Evolutionary conservation across 2,888 invertebrate genomes (phyloP).

Genomic region (Synanthedon formicaeformis): DNA sequence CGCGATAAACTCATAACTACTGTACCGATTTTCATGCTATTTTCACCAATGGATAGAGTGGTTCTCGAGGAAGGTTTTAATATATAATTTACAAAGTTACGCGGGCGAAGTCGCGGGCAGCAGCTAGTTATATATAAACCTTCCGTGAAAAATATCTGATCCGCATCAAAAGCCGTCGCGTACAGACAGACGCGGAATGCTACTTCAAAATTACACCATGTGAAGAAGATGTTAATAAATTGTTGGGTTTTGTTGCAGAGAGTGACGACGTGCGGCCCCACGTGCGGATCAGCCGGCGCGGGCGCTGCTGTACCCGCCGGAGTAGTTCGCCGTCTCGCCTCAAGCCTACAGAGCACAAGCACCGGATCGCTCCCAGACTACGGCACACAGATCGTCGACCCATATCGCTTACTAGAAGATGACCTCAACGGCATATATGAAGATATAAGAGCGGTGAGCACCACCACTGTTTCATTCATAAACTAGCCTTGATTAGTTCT

Average conservation of each 20-base stretch:
- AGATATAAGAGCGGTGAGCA: constrained; percentile 84
- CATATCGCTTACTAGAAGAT: constrained; percentile 86
- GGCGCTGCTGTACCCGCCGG: constrained; percentile 41
- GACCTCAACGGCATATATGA: constrained; percentile 89
- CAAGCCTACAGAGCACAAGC: constrained; percentile 82
- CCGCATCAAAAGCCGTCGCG: no score
- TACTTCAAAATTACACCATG: no score
- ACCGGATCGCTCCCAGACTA: constrained; percentile 85
- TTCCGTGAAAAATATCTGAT: no score
- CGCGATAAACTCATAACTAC: no score
- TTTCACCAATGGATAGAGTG: no score
- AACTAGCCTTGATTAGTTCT: background rate
- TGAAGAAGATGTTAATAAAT: no score
- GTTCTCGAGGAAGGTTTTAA: no score
- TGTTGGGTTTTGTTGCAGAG: constrained; percentile 30
- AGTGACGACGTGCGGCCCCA: constrained; percentile 56
- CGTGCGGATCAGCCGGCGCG: constrained; percentile 40
- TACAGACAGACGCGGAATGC: no score
- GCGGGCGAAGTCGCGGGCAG: no score
- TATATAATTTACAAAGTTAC: no score
- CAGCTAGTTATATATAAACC: no score
- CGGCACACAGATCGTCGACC: constrained; percentile 79
- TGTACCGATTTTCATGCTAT: no score
- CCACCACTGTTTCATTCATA: constrained; percentile 7
- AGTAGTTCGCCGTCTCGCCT: constrained; percentile 58